These are phyloP conservation scores for Thunnus albacares DNA, from an alignment of 2,797 vertebrate species.

Conservation along the genomic window DNA sequence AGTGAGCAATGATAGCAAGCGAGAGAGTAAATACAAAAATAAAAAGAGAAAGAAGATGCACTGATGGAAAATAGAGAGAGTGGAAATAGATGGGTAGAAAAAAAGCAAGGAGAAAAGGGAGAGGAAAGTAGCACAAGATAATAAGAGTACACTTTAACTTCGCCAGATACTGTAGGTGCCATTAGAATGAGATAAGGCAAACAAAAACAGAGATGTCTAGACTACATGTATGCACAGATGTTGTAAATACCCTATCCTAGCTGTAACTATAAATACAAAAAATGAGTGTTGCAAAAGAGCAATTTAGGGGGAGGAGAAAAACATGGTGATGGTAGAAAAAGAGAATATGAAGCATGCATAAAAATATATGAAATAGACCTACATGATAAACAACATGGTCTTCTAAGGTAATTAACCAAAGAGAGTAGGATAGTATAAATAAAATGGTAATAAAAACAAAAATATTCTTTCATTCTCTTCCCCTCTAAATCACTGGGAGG, in stretches of 20 bases:
- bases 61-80: not conserved
- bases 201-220: not conserved
- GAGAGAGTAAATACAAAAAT: constrained; percentile 1
- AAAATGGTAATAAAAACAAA: constrained; percentile 5
- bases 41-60: not conserved
- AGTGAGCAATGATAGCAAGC: constrained; percentile 13
- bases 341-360: constrained; percentile 2
- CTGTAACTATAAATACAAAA: not conserved
- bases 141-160: not conserved
- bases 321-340: not conserved
- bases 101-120: not conserved
- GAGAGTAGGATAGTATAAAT: not conserved
- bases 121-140: not conserved
- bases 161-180: not conserved
- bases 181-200: not conserved
- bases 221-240: not conserved
- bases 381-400: not conserved
- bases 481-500: constrained; percentile 12
- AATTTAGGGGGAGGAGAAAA: not conserved
- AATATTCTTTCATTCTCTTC: constrained; percentile 21
- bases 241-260: not conserved
- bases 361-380: not conserved
- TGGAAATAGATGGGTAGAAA: not conserved
- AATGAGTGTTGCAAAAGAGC: not conserved
- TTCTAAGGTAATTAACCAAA: constrained; percentile 1